Evolutionary conservation across 1,140 invertebrate genomes (phyloP).

Genomic region (Drosophila nigrodunni): DNA sequence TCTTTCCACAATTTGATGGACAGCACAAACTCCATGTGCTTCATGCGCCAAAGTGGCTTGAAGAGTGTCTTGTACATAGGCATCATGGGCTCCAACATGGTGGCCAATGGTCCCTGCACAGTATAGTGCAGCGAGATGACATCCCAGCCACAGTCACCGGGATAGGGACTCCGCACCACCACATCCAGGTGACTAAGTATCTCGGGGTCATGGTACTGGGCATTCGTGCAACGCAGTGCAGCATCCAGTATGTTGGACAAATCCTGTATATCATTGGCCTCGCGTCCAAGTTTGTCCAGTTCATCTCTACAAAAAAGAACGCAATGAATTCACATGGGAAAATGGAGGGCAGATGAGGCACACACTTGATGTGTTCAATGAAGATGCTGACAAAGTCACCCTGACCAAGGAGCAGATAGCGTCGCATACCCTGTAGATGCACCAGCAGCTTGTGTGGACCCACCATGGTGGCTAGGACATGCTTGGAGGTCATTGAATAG

Average conservation of each 20-base stretch:
- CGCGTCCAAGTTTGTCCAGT: not conserved
- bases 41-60: conserved; percentile 13
- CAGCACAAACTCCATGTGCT: conserved; percentile 8
- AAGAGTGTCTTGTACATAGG: conserved; percentile 7
- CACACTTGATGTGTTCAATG: conserved; percentile 6
- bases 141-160: conserved; percentile 12
- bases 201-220: conserved; percentile 1
- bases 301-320: not conserved
- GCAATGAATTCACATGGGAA: not conserved
- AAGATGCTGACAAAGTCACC: conserved; percentile 14
- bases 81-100: conserved; percentile 1
- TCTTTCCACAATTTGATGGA: not conserved
- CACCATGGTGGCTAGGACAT: conserved; percentile 4
- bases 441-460: conserved; percentile 3
- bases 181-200: conserved; percentile 9
- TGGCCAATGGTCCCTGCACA: not conserved
- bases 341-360: not conserved
- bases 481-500: not conserved
- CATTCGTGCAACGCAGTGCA: not conserved
- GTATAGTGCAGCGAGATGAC: conserved; percentile 1
- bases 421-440: conserved; percentile 6
- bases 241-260: not conserved
- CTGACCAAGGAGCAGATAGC: conserved; percentile 11
- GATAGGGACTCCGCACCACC: not conserved
- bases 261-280: not conserved